Base-by-base conservation (phyloP, 64 coral and sea anemone genomes). In the Montipora cactus region DNA sequence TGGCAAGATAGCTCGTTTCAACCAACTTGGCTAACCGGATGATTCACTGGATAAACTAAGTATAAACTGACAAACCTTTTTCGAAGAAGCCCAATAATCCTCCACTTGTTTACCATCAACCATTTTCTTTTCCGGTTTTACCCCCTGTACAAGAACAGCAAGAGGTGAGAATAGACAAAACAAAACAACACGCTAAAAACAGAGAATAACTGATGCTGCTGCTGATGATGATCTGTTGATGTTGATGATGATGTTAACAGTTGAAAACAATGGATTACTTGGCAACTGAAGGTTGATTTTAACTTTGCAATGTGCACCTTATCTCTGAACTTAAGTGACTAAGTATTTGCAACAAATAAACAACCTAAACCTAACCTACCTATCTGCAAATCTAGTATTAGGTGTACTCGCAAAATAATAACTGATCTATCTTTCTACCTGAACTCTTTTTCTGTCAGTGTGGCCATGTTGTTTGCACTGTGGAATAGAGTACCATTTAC, bases 61-160 rank as follows among this genome's bases (percentile, higher is more conserved):
- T 21, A 37, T 37, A 13, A 58, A 44, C 2, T 5, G 19, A 13
- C 21, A 10, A 78, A 98, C 96, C 96, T 93, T 98, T 61, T 95
- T 98, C 2, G 96, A 98, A 12, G 96, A 92, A 9, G 88, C 96
- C 96, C 96, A 98, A 68, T 95, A 98, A 74, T 98, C 96, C 46
- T 98, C 96, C 1, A 92, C 51, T 78, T 92, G 96, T 88, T 98
- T 98, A 44, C 96, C 94, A 44, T 98, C 96, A 2, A 95, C 77
- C 64, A 93, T 75, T 49, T 98, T 98, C 79, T 98, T 98, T 61
- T 98, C 96, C 4, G 96, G 81, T 50, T 89, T 95, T 3, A 98
- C 96, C 6, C 87, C 91, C 96, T 98, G 47, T 11, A 4, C 62
- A 74, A 79, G 16, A 49, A 67, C 77, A 48, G 48, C 49, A 13